Conservation (phyloP, 2,888 invertebrate species). For the Morpho deidamia region DNA sequence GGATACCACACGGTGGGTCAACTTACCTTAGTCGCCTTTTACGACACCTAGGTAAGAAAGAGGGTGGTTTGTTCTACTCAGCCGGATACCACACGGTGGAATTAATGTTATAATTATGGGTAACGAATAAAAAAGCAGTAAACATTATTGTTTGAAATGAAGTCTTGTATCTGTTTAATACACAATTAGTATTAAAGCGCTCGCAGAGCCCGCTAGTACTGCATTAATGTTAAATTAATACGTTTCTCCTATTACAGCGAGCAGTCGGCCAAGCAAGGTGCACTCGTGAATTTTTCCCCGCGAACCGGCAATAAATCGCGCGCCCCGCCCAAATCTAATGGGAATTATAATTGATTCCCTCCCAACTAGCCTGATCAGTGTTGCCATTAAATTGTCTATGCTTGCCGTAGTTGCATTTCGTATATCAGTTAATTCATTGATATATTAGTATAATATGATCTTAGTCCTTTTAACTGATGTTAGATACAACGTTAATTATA, state of each 20-base stretch:
- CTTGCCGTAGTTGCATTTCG: background rate
- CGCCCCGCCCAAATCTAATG: conserved; percentile 49
- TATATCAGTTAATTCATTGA: conserved; percentile 1
- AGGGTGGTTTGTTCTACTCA: too few relatives aligned
- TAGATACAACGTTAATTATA: too few relatives aligned
- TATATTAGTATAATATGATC: background rate
- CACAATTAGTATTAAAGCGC: background rate
- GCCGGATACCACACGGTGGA: too few relatives aligned
- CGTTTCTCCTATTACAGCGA: conserved; percentile 4
- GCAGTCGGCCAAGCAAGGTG: conserved; percentile 31
- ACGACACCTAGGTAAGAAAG: too few relatives aligned
- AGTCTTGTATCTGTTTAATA: background rate
- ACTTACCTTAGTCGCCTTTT: too few relatives aligned
- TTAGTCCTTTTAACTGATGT: too few relatives aligned
- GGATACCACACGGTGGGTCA: too few relatives aligned
- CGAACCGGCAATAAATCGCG: conserved; percentile 34
- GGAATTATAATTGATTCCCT: conserved; percentile 56
- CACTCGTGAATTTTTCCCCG: conserved; percentile 26
- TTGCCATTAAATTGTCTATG: conserved; percentile 5
- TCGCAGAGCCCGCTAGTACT: background rate
- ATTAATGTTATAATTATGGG: too few relatives aligned
- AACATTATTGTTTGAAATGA: too few relatives aligned
- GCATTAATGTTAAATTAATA: conserved; percentile 9
- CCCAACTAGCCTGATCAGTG: conserved; percentile 23
- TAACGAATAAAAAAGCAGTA: too few relatives aligned